phyloP scores from a whole-genome alignment of 1,140 invertebrate genomes.

The Drosophila willistoni region DNA sequence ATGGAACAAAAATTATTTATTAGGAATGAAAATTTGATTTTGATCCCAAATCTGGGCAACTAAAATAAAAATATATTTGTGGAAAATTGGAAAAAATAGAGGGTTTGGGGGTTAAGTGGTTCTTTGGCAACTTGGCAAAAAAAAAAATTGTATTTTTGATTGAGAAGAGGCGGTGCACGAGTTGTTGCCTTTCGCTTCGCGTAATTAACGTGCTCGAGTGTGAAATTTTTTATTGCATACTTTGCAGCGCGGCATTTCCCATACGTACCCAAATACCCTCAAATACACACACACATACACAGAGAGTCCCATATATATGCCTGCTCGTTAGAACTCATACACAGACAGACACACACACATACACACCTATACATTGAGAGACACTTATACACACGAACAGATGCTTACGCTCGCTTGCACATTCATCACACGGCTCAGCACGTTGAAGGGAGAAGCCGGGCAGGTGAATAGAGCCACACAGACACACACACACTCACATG shows the following conservation, averaged over 20 bases:
- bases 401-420: slow-evolving; percentile 76
- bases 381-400: slow-evolving; percentile 66
- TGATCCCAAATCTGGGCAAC: background rate
- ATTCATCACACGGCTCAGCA: slow-evolving; percentile 78
- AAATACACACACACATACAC: slow-evolving; percentile 26
- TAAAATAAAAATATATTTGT: background rate
- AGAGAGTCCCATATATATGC: slow-evolving; percentile 26
- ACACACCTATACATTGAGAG: slow-evolving; percentile 21
- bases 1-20: background rate
- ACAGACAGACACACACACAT: slow-evolving; percentile 11
- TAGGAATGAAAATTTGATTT: slow-evolving; percentile 6
- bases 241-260: slow-evolving; percentile 48
- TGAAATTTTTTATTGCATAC: slow-evolving; percentile 80
- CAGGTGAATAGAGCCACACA: slow-evolving; percentile 23
- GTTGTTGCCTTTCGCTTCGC: slow-evolving; percentile 31
- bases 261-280: slow-evolving; percentile 7
- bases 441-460: slow-evolving; percentile 24
- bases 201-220: slow-evolving; percentile 77
- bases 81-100: background rate
- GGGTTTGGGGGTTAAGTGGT: background rate
- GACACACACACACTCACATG: slow-evolving; percentile 5
- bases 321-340: slow-evolving; percentile 59
- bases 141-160: slow-evolving; percentile 15
- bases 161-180: slow-evolving; percentile 14
- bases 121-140: background rate